Base-by-base conservation (phyloP, 2,113 vertebrate genomes). In the pig (Sus scrofa) region DNA sequence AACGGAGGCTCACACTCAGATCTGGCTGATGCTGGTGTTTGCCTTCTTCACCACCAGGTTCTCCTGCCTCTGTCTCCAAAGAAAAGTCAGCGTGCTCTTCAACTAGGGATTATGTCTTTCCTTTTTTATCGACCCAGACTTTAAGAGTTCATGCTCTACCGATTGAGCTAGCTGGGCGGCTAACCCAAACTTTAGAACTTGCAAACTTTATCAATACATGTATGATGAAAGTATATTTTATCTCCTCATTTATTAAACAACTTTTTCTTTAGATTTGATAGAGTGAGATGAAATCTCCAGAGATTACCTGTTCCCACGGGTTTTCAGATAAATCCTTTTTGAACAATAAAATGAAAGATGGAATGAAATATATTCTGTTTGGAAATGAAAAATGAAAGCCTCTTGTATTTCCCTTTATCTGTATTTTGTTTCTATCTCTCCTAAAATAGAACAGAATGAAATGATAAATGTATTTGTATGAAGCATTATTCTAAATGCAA, bases 401-500 rank as follows among this genome's bases (percentile, higher is more conserved):
- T 84, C 37, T 89, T 68, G 50, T 6, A 82, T 85, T 93, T 87
- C 91, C 37, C 65, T 79, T 90, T 26, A 44, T 89, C 24, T 70
- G 4, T 88, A 9, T 86, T 91, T 96, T 34, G 20, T 37, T 24
- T 79, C 32, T 86, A n/a, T 26, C 16, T 90, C 92, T 88, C 50
- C 50, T 63, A 63, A 90, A 74, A 56, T 83, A 91, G 34, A 50
- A 63, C 85, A 14, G 83, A 67, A 74, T 63, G n/a, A 77, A 87
- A 39, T 81, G 56, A 34, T 89, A 79, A 84, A 8, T 27, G 11
- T 96, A 16, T 52, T 86, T 97, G 4, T 96, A 56, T 83, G 60
- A 92, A 83, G 26, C 27, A 50, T 13, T 56, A 58, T 68, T 97
- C 44, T 95, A 74, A 95, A 91, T 26, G 71, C 54, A 85, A 84